A percentile compares a stretch with the other conserved stretches of the same genome.
These are phyloP conservation scores for Dicrostonyx torquatus DNA, from an alignment of 2,797 vertebrate species.

Conservation along the genomic window DNA sequence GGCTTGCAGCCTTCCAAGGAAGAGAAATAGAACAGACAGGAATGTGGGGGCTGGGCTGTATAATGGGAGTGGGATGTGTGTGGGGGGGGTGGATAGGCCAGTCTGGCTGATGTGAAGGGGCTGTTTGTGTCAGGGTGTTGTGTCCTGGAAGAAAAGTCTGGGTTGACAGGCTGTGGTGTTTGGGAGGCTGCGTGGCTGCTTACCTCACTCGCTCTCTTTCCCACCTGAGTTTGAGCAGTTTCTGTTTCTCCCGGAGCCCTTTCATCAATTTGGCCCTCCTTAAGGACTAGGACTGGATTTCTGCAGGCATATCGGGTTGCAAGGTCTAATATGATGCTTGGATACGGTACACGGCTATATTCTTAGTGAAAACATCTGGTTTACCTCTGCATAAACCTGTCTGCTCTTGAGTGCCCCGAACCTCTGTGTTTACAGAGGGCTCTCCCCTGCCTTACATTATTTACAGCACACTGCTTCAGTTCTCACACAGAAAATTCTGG, in stretches of 20 bases:
- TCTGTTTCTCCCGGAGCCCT: slow-evolving; percentile 26
- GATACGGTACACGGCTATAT: neutral
- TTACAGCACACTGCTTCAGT: neutral
- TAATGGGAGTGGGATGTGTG: neutral
- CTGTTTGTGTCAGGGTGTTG: neutral
- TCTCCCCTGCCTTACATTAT: neutral
- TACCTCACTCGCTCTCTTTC: neutral
- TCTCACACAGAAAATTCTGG: slow-evolving; percentile 3
- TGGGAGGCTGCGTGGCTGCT: neutral
- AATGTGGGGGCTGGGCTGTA: neutral
- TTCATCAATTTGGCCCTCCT: slow-evolving; percentile 23
- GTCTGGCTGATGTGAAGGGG: neutral
- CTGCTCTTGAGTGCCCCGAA: neutral
- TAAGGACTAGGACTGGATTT: slow-evolving; percentile 45
- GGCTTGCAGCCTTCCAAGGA: neutral
- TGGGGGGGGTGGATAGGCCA: neutral
- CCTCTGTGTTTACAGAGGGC: slow-evolving; percentile 55
- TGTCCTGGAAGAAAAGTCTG: neutral
- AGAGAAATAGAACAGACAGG: neutral
- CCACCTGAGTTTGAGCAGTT: slow-evolving; percentile 48
- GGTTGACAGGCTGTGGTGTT: neutral
- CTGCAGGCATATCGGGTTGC: slow-evolving; percentile 45
- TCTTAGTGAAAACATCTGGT: slow-evolving; percentile 72
- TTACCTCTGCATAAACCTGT: slow-evolving; percentile 63
- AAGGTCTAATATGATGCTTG: slow-evolving; percentile 54